Conservation (phyloP, 2,888 invertebrate genomes). For the Trisateles emortualis region DNA sequence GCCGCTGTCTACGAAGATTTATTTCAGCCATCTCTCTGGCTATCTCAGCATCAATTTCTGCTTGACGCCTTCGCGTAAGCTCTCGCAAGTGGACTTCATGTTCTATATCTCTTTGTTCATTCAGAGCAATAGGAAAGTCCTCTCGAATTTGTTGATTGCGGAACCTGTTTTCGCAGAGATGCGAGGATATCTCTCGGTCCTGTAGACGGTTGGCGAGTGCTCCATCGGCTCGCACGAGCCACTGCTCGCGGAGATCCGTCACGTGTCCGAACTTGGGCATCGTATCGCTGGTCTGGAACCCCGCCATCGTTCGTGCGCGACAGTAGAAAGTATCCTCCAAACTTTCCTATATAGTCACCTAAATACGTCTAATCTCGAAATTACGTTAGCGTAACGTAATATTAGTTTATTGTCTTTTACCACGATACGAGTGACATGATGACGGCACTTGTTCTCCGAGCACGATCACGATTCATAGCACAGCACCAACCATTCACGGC, state of each 20-base stretch:
- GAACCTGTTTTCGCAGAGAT: slow-evolving; percentile 79
- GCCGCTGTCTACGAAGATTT: slow-evolving; percentile 74
- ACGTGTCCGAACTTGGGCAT: slow-evolving; percentile 83
- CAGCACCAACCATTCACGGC: slow-evolving; percentile 51
- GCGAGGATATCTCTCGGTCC: slow-evolving; percentile 82
- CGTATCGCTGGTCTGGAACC: slow-evolving; percentile 76
- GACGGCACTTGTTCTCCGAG: slow-evolving; percentile 46
- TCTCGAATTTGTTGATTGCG: slow-evolving; percentile 83
- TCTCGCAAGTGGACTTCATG: slow-evolving; percentile 73
- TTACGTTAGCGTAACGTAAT: slow-evolving; percentile 52
- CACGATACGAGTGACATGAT: slow-evolving; percentile 50
- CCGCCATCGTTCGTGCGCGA: slow-evolving; percentile 68
- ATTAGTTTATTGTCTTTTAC: slow-evolving; percentile 50
- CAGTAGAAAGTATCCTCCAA: slow-evolving; percentile 47
- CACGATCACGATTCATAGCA: slow-evolving; percentile 36
- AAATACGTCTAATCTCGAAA: slow-evolving; percentile 37
- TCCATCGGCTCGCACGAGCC: slow-evolving; percentile 81
- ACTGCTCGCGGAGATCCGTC: slow-evolving; percentile 80
- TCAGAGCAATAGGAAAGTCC: slow-evolving; percentile 81
- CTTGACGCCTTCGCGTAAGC: slow-evolving; percentile 73
- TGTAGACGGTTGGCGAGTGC: slow-evolving; percentile 81
- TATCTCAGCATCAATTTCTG: slow-evolving; percentile 81
- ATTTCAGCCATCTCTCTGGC: slow-evolving; percentile 82
- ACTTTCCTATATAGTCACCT: slow-evolving; percentile 48
- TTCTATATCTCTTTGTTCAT: slow-evolving; percentile 77